These are phyloP conservation scores for Dicranocentrus wangi DNA, from an alignment of 2,888 invertebrate species.

Conservation along the genomic window DNA sequence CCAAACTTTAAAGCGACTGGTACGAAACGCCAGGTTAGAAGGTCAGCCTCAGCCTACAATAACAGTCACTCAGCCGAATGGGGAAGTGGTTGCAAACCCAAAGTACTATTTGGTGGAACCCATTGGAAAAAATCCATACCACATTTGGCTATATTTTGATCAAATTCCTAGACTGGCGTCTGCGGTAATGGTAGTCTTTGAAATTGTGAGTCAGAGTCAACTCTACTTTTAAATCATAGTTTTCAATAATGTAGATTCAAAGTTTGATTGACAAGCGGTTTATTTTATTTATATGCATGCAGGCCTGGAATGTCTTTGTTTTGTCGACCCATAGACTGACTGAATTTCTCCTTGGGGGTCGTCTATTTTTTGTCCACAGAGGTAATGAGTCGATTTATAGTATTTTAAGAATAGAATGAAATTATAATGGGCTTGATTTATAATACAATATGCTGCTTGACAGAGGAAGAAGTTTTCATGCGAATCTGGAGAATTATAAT, in stretches of 20 bases:
- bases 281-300: not conserved
- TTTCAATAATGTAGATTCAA: too few relatives aligned
- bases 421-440: too few relatives aligned
- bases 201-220: conserved; percentile 63
- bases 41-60: not conserved
- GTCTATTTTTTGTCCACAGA: conserved; percentile 57
- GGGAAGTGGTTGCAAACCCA: not conserved
- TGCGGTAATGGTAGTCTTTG: conserved; percentile 51
- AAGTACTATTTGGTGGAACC: conserved; percentile 60
- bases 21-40: conserved; percentile 49
- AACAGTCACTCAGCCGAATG: not conserved
- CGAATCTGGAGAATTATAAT: conserved; percentile 62
- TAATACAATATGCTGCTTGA: conserved; percentile 1
- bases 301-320: conserved; percentile 62
- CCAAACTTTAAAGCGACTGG: conserved; percentile 53
- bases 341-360: conserved; percentile 61
- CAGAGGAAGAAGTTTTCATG: conserved; percentile 65
- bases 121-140: conserved; percentile 41
- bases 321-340: conserved; percentile 56
- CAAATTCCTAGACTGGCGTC: conserved; percentile 59
- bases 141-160: conserved; percentile 56
- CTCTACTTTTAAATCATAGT: not conserved
- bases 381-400: conserved; percentile 26
- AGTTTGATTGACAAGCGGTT: not conserved
- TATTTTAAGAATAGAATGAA: too few relatives aligned